Base-by-base conservation (phyloP, 2,113 vertebrate genomes). In the Passerina amoena region DNA sequence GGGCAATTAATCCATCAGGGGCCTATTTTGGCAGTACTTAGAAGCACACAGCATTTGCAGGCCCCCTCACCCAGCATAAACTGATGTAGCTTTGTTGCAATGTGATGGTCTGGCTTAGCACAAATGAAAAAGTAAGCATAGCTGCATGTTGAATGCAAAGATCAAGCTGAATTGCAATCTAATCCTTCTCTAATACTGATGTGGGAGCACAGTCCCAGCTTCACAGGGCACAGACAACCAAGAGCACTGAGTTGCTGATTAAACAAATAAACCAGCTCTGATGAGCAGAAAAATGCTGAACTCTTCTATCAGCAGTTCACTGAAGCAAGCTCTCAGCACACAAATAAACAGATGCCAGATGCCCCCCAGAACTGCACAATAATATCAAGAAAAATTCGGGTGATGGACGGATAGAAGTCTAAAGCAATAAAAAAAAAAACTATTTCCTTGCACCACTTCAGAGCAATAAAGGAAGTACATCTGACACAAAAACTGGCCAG, bases 201-300 rank as follows among this genome's bases (percentile, higher is more conserved):
- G 48, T 1, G 9, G 63, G 64, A 44, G 90, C 73, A 82, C 57
- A 64, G 85, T 40, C 57, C 20, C 78, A 82, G 66, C 65, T 54
- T 85, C 60, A 42, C 70, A 68, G 87, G 35, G 40, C 13, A 68
- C 66, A 94, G 85, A 45, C 53, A 56, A 76, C 57, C 78, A 69
- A 85, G 88, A 92, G 59, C 66, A n/a, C n/a, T 72, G 90, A 95
- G 64, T 9, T 96, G 94, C 96, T 95, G 96, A 96, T 79, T 59
- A 81, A 94, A 92, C 79, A 73, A 70, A 83, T 89, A 48, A 84
- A 96, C 44, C 42, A 42, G 72, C 73, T 90, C 83, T 82, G 94
- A 90, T 88, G 84, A 93, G 71, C 80, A 94, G 73, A 38, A 78
- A 70, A 91, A 51, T 24, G 31, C 82, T n/a, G 35, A 76, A 70